Evolutionary conservation across 2,113 vertebrate genomes (phyloP), one percentile per base, ranked within the genome.

Genomic region (Tursiops truncatus): DNA sequence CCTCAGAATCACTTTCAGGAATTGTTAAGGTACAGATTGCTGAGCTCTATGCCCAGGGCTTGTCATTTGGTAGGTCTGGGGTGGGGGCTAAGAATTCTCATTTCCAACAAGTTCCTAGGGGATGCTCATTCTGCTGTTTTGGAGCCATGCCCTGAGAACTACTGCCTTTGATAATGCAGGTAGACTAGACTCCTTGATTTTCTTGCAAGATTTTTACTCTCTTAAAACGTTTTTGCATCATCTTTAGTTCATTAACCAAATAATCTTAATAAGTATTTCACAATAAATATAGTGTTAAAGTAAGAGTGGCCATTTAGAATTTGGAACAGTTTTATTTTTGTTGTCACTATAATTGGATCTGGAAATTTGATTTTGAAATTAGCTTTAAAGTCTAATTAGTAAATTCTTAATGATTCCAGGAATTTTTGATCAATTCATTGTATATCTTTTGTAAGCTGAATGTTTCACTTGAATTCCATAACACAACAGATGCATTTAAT

Each of bases 291-390:
- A 56, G 8, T 86, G n/a, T 92, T 95, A 73, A 68, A 81, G 13
- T 76, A 70, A 26, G 36, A 81, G 44, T 58, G 17, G 7, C 33
- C 70, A 65, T 71, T 93, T 96, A 91, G 53, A 82, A 87, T 23
- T 87, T 58, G 56, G 15, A 96, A 70, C 44, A 91, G 15, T 92
- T 94, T 89, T 84, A 28, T 93, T 93, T 95, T 91, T 36, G 18
- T 56, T n/a, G 5, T 50, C 44, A 26, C 67, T 77, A 9, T 82
- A 87, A 65, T 79, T 77, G 25, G 13, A n/a, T 70, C 53, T 86
- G 25, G 77, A 81, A 62, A 67, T 90, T 80, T 83, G 18, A 92
- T 90, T 96, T 85, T 97, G 36, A 93, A 91, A 38, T 87, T 97
- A 60, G 38, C 36, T 86, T 93, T 95, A 36, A 91, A 65, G 13